phyloP scores from a whole-genome alignment of 2,888 invertebrate genomes.

The Euplexia lucipara region DNA sequence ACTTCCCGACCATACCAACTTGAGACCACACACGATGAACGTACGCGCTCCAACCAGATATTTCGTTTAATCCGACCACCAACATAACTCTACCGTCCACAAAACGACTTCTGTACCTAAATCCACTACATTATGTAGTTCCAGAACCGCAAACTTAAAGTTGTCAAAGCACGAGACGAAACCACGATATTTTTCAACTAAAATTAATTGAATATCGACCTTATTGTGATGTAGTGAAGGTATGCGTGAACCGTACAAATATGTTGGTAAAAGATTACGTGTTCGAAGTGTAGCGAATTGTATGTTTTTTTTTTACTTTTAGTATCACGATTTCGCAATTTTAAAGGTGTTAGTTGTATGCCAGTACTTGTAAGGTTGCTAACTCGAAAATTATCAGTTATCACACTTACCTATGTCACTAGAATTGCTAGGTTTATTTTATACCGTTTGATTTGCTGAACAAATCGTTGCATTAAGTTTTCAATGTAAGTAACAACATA shows the following conservation, averaged over 20 bases:
- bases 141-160: constrained; percentile 46
- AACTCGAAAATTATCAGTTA: constrained; percentile 58
- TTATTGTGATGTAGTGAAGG: fast-evolving
- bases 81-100: constrained; percentile 47
- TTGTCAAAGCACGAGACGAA: constrained; percentile 49
- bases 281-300: constrained; percentile 66
- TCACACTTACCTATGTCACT: constrained; percentile 17
- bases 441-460: constrained; percentile 32
- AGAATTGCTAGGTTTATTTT: constrained; percentile 1
- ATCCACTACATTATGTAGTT: constrained; percentile 38
- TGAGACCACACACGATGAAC: constrained; percentile 73
- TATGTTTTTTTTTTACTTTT: constrained; percentile 70
- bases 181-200: constrained; percentile 25
- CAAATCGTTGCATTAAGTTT: constrained; percentile 31
- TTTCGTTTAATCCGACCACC: constrained; percentile 70
- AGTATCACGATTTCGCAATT: constrained; percentile 76
- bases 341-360: constrained; percentile 66
- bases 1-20: constrained; percentile 50
- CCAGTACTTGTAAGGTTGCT: constrained; percentile 59
- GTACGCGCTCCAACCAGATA: constrained; percentile 67
- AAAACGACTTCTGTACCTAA: constrained; percentile 24
- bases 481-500: not conserved
- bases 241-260: constrained; percentile 4
- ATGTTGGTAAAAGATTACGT: constrained; percentile 50
- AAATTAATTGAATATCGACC: constrained; percentile 33